Conservation (phyloP, 1,140 invertebrate genomes). For the Aphelenchoides avenae region DNA sequence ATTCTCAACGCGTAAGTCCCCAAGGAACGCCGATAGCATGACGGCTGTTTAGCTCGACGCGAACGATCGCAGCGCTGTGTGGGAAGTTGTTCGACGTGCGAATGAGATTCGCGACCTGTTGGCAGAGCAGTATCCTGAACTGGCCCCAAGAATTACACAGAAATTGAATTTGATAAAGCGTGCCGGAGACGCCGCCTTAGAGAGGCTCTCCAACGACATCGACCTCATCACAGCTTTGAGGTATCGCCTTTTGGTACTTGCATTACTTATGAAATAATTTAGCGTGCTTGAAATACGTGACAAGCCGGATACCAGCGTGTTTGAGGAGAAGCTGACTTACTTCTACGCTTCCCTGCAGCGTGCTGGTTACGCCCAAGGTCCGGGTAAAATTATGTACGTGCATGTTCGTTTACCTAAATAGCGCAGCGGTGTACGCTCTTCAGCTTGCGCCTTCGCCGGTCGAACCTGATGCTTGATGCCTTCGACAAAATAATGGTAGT, state of each 20-base stretch:
- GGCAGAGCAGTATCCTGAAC: constrained; percentile 27
- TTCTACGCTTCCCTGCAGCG: constrained; percentile 91
- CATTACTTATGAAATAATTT: constrained; percentile 61
- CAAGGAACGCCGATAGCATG: too few species aligned
- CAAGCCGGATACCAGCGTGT: constrained; percentile 76
- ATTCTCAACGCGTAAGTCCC: too few species aligned
- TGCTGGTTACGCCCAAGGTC: constrained; percentile 91
- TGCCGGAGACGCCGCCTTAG: constrained; percentile 41
- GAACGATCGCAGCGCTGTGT: too few species aligned
- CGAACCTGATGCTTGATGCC: constrained; percentile 87
- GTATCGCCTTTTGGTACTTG: constrained; percentile 70
- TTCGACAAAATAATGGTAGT: constrained; percentile 94
- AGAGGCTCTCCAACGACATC: constrained; percentile 78
- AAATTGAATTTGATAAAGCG: constrained; percentile 46
- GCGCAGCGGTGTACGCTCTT: too few species aligned
- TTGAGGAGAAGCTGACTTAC: constrained; percentile 86
- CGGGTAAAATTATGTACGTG: constrained; percentile 86
- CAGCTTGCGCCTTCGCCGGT: constrained; percentile 83
- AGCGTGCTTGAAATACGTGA: neutral
- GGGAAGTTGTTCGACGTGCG: constrained; percentile 64
- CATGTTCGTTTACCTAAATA: constrained; percentile 6
- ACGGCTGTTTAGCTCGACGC: too few species aligned
- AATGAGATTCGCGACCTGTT: constrained; percentile 30
- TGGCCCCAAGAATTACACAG: constrained; percentile 35
- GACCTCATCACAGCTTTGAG: constrained; percentile 85